Evolutionary conservation across 2,113 vertebrate genomes (phyloP).

Genomic region (Emberiza fucata): DNA sequence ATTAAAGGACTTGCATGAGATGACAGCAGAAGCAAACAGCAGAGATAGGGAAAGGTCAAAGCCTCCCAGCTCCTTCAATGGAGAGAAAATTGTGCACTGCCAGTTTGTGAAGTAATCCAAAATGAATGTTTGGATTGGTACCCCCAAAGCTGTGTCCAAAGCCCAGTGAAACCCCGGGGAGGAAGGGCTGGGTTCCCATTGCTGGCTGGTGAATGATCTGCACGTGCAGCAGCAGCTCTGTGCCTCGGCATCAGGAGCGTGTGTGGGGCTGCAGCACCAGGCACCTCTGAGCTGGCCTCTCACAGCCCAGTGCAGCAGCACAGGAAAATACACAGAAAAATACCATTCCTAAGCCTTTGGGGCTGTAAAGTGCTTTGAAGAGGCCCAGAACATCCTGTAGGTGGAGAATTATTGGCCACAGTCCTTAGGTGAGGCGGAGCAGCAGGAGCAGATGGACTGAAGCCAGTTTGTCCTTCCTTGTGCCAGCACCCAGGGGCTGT

Average conservation of each 20-base stretch:
- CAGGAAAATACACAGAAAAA: background rate
- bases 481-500: background rate
- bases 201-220: background rate
- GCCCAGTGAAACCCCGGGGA: background rate
- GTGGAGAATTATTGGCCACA: background rate
- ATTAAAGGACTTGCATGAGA: background rate
- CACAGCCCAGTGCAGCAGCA: background rate
- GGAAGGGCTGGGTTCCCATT: background rate
- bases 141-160: background rate
- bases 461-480: background rate
- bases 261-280: background rate
- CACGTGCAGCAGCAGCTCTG: background rate
- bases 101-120: background rate
- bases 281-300: background rate
- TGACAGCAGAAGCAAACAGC: background rate
- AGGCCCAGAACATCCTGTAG: background rate
- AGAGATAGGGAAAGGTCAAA: background rate
- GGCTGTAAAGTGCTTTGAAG: background rate
- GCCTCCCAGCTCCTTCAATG: background rate
- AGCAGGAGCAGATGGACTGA: background rate
- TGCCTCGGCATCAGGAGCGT: background rate
- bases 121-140: background rate
- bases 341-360: background rate
- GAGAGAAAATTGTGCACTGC: background rate
- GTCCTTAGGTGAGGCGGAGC: background rate